phyloP scores from a whole-genome alignment of 2,113 vertebrate species.

The Aleadryas rufinucha region DNA sequence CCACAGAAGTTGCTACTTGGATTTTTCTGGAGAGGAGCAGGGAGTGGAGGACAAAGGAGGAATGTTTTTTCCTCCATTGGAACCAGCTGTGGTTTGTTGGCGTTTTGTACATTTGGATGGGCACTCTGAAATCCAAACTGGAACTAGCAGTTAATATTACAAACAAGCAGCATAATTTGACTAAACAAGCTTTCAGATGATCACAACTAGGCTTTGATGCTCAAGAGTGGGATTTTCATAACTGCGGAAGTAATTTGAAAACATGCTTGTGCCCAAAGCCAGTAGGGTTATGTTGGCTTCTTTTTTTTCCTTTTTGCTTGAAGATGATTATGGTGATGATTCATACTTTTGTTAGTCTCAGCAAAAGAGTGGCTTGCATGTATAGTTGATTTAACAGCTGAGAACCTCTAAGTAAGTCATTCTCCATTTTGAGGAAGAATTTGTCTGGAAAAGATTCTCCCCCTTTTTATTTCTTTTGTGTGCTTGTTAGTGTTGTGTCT shows the following conservation, averaged over 20 bases:
- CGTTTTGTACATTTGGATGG: conserved; percentile 21
- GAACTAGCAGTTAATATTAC: conserved; percentile 30
- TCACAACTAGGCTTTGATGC: conserved; percentile 7
- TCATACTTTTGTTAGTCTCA: conserved; percentile 15
- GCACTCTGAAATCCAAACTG: conserved; percentile 34
- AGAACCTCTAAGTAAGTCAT: neutral
- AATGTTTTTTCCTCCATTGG: neutral
- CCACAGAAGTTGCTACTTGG: neutral
- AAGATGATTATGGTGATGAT: conserved; percentile 5
- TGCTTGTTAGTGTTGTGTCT: neutral
- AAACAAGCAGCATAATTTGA: conserved; percentile 15
- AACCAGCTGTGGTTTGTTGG: conserved; percentile 9
- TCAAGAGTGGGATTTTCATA: conserved; percentile 27
- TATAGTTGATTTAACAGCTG: neutral
- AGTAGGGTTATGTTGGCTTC: neutral
- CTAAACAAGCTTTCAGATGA: conserved; percentile 35
- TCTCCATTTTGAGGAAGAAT: neutral
- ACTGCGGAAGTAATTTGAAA: conserved; percentile 15
- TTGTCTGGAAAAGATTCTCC: neutral
- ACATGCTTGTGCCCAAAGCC: conserved; percentile 15
- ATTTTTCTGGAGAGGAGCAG: neutral
- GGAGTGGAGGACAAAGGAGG: neutral
- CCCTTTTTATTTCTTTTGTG: neutral
- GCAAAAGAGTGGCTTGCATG: neutral
- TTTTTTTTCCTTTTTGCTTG: neutral